Conservation (phyloP, 2,888 invertebrate genomes). For the Drosophila anomalata region DNA sequence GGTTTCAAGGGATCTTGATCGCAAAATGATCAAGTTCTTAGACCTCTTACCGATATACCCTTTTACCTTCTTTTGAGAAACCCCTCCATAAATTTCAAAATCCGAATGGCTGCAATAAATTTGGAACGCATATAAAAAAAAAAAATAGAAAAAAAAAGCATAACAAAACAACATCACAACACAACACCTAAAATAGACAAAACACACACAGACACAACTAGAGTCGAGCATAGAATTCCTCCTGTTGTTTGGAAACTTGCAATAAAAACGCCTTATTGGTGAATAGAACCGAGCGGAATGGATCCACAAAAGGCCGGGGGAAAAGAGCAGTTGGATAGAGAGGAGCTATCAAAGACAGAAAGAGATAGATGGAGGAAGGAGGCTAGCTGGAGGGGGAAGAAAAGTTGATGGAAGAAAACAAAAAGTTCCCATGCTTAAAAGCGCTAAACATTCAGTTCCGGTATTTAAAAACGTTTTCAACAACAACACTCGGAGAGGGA, state of each 20-base stretch:
- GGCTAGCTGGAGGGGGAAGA: conserved; percentile 13
- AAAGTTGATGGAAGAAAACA: conserved; percentile 63
- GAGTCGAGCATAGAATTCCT: conserved; percentile 54
- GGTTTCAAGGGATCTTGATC: too few relatives aligned
- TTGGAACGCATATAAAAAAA: conserved; percentile 63
- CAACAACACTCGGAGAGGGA: conserved; percentile 43
- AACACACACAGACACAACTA: conserved; percentile 29
- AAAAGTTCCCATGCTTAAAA: conserved; percentile 81
- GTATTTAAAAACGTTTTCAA: conserved; percentile 81
- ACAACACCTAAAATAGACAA: conserved; percentile 72
- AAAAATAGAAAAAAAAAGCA: conserved; percentile 14
- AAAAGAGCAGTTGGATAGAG: conserved; percentile 15
- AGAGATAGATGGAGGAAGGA: conserved; percentile 22
- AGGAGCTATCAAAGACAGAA: conserved; percentile 6
- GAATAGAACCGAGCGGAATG: conserved; percentile 38
- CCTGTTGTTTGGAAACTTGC: conserved; percentile 57
- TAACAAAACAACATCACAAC: conserved; percentile 43
- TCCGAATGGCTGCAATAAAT: conserved; percentile 75
- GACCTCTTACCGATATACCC: not conserved
- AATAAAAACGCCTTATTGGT: conserved; percentile 51
- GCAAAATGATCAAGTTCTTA: too few relatives aligned
- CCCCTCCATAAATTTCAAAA: conserved; percentile 65
- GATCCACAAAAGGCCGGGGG: conserved; percentile 32
- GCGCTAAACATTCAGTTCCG: conserved; percentile 82
- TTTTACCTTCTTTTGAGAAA: not conserved